Evolutionary conservation across 2,888 invertebrate genomes (phyloP).

Genomic region (Carpatolechia fugitivella): DNA sequence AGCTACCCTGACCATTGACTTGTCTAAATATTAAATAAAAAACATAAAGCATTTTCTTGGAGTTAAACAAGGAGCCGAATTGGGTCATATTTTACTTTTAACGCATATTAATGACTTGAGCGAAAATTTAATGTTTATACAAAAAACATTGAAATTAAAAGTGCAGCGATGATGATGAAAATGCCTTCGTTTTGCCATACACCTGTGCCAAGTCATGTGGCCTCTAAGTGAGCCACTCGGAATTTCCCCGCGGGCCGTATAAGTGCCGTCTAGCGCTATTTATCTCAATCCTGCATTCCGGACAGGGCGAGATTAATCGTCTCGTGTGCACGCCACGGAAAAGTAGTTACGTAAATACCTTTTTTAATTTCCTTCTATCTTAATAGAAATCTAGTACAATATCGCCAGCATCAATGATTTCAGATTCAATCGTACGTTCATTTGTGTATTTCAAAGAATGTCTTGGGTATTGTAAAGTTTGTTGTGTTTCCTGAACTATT

Average conservation of each 20-base stretch:
- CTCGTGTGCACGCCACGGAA: conserved; percentile 3
- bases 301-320: conserved; percentile 10
- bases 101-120: background rate
- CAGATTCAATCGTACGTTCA: too few relatives aligned
- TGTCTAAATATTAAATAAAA: too few relatives aligned
- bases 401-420: background rate
- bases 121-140: background rate
- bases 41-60: background rate
- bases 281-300: conserved; percentile 21
- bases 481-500: too few relatives aligned
- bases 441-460: too few relatives aligned
- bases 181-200: background rate
- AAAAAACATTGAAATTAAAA: background rate
- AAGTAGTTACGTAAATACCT: conserved; percentile 6
- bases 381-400: conserved; percentile 5
- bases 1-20: too few relatives aligned
- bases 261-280: conserved; percentile 12
- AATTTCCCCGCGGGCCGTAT: conserved; percentile 14
- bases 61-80: background rate
- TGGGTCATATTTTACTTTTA: background rate
- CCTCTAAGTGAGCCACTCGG: background rate
- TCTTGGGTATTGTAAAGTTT: too few relatives aligned
- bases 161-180: background rate
- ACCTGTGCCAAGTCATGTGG: background rate
- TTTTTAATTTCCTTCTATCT: conserved; percentile 5